phyloP scores from a whole-genome alignment of 2,113 vertebrate genomes.

The Brienomyrus longianalis region DNA sequence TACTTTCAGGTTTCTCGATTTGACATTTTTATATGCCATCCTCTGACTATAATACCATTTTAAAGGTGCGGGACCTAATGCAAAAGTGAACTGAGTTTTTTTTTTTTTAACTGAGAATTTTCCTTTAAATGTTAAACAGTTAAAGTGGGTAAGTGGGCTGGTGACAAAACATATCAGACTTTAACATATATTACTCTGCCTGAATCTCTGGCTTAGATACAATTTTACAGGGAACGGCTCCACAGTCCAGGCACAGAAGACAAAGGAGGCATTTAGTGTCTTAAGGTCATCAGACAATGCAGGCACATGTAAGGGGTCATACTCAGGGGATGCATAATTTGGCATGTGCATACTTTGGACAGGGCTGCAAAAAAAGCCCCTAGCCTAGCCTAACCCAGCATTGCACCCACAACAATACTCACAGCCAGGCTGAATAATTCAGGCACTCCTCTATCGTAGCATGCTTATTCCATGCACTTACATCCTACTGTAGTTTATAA shows the following conservation, averaged over 20 bases:
- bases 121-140: background rate
- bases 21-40: background rate
- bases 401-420: constrained; percentile 27
- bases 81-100: background rate
- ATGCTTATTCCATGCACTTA: constrained; percentile 58
- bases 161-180: background rate
- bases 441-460: constrained; percentile 53
- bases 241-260: constrained; percentile 46
- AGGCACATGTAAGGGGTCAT: constrained; percentile 53
- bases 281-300: constrained; percentile 59
- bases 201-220: background rate
- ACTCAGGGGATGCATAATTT: constrained; percentile 51
- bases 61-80: background rate
- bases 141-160: background rate
- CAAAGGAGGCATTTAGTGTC: constrained; percentile 61
- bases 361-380: constrained; percentile 49
- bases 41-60: background rate
- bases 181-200: background rate
- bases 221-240: constrained; percentile 28
- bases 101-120: background rate
- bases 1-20: background rate
- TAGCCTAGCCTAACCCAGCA: background rate
- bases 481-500: constrained; percentile 41
- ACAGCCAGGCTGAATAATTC: constrained; percentile 72
- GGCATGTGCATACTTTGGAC: constrained; percentile 73